These are phyloP conservation scores for Iguana delicatissima DNA, from an alignment of 2,797 vertebrate species.

Conservation along the genomic window DNA sequence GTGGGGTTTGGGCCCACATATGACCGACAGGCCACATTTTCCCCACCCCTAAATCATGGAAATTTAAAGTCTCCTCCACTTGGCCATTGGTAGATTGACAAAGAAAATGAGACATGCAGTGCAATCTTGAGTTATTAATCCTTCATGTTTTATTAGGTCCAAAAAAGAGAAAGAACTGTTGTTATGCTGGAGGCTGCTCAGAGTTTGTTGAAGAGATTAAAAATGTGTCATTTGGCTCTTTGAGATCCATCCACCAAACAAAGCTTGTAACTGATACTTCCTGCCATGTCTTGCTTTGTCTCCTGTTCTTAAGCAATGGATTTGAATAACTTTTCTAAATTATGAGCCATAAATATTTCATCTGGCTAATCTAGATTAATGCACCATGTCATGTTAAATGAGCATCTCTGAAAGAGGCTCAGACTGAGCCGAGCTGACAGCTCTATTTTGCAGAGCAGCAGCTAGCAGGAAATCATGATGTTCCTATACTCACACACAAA, in stretches of 20 bases:
- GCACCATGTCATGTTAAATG: not conserved
- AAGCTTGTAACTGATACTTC: not conserved
- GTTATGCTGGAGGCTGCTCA: not conserved
- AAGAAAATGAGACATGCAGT: not conserved
- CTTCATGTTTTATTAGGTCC: not conserved
- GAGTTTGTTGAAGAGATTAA: not conserved
- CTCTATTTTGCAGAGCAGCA: not conserved
- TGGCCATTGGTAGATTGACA: not conserved
- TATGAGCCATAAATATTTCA: slow-evolving; percentile 37
- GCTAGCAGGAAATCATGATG: not conserved
- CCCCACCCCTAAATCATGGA: not conserved
- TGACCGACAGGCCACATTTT: no score
- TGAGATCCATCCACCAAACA: not conserved
- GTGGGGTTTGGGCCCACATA: no score
- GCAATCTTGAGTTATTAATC: not conserved
- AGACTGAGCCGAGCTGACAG: not conserved
- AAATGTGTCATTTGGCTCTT: not conserved
- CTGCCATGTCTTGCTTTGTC: not conserved
- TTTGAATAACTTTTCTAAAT: slow-evolving; percentile 1
- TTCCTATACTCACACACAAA: no score
- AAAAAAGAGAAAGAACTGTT: not conserved
- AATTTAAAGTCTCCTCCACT: no score
- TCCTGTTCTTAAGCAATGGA: not conserved
- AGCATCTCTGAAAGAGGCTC: not conserved
- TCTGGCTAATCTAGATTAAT: slow-evolving; percentile 33